Base-by-base conservation (phyloP, 2,113 vertebrate species). In the Dicerorhinus sumatrensis region DNA sequence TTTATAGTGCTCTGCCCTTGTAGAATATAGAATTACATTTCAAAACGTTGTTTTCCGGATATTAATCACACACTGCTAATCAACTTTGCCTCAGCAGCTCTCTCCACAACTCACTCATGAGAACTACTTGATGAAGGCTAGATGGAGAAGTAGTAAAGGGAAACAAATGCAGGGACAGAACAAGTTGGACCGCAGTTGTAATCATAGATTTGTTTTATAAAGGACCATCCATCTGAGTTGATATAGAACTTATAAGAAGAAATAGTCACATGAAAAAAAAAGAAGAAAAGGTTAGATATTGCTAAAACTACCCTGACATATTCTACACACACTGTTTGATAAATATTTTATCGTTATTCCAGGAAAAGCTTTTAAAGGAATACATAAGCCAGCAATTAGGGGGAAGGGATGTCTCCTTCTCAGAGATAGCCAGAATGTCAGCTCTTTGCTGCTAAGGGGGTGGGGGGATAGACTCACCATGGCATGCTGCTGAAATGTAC, bases 321-420 rank as follows among this genome's bases (percentile, higher is more conserved):
- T 93, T 91, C 87, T 60, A 96, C 70, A 89, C 46, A 94, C 72
- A 93, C 80, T 82, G 72, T 98, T 91, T 95, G 96, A 99, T 99
- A 95, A 98, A 99, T 99, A 98, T 99, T 99, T 99, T 89, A 99
- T 98, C 97, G 96, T 98, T 98, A 96, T 99, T 98, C 98, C 98
- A 97, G 98, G 98, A 99, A 99, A 98, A 92, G 98, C 98, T 99
- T 99, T 99, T 98, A 98, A 97, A 98, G 97, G 95, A 97, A 97
- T 95, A 98, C 93, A 98, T 0, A 33, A 97, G 98, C 97, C 96
- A 98, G 97, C 33, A 87, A 96, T 97, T 98, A 94, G 36, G 81
- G 65, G 77, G 86, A 62, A 89, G 60, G 94, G 91, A 60, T 89
- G 87, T 93, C 96, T 98, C 7, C 0, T 73, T 97, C 96, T 95